These are phyloP conservation scores for Tetramorium simillimum DNA, from an alignment of 1,140 invertebrate species.

Conservation along the genomic window DNA sequence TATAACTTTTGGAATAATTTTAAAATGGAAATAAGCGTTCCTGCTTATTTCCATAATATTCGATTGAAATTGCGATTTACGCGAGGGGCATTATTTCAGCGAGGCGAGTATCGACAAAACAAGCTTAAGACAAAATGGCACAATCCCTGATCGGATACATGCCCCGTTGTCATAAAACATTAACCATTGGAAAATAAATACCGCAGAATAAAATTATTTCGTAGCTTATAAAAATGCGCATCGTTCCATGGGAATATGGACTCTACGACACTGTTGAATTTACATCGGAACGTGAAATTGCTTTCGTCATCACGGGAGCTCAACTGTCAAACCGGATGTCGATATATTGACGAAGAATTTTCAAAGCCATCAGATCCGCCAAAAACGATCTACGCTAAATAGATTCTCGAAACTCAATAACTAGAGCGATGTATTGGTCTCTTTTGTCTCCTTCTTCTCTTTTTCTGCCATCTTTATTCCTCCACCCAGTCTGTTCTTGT, in stretches of 20 bases:
- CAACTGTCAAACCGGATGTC: background rate
- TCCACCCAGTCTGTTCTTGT: constrained; percentile 62
- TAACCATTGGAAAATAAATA: background rate
- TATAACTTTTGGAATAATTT: background rate
- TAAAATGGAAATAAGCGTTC: background rate
- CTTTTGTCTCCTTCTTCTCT: constrained; percentile 5
- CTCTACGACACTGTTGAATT: background rate
- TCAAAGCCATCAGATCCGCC: constrained; percentile 15
- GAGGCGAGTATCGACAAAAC: constrained; percentile 22
- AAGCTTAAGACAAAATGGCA: constrained; percentile 29
- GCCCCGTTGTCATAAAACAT: constrained; percentile 7
- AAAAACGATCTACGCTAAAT: constrained; percentile 76
- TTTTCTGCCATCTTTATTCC: constrained; percentile 36
- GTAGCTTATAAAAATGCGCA: constrained; percentile 4
- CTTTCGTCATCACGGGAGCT: constrained; percentile 1
- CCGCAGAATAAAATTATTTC: constrained; percentile 2
- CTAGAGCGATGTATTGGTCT: constrained; percentile 53
- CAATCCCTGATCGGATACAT: background rate
- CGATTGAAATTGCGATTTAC: background rate
- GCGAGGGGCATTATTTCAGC: background rate
- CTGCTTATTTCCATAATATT: background rate
- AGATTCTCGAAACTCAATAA: constrained; percentile 80
- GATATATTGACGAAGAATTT: constrained; percentile 19
- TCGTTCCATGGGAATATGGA: background rate
- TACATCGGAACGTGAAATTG: constrained; percentile 39